Evolutionary conservation across 2,113 vertebrate genomes (phyloP), one percentile per base, ranked within the genome.

Genomic region (Rhadina sibilatrix): DNA sequence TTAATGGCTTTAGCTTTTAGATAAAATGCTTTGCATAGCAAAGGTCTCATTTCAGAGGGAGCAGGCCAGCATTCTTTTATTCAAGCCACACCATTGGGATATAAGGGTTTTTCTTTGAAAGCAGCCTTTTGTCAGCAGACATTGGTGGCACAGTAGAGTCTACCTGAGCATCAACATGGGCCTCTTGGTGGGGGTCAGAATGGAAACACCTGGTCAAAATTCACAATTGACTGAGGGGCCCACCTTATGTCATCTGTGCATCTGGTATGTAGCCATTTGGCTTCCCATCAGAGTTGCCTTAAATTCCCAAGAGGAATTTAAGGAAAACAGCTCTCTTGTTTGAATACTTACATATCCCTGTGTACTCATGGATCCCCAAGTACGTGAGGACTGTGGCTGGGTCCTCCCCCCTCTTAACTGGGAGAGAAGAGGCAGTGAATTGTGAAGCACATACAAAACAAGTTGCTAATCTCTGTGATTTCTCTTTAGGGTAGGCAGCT

Each of bases 401-500:
- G 46, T 40, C 13, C 57, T 71, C 7, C 20, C 10, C 5, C 0
- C 22, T 33, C 17, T 57, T 28, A 22, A 22, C 17, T 2, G 1
- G n/a, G 23, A 68, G 38, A 72, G 44, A 18, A 78, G 38, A 69
- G 69, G 53, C 0, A 6, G 24, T 71, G 47, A 83, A 15, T 53
- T 47, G 69, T 59, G 64, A 75, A 82, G 50, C 27, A 27, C 2
- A 2, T 50, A 57, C 56, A 46, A 52, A 81, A 7, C 27, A 23
- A 22, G 6, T 33, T 92, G 38, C 47, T 97, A 68, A 86, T 56
- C 38, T 46, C 57, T 4, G 1, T 54, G 5, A 54, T 93, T 49
- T 94, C 56, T 95, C 80, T 96, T 90, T 59, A 97, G 97, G 94
- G 95, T 40, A 96, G 59, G 89, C 93, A 98, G 89, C 65, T 98